These are phyloP conservation scores for Anoura caudifer DNA, from an alignment of 2,113 vertebrate genomes.

Conservation along the genomic window DNA sequence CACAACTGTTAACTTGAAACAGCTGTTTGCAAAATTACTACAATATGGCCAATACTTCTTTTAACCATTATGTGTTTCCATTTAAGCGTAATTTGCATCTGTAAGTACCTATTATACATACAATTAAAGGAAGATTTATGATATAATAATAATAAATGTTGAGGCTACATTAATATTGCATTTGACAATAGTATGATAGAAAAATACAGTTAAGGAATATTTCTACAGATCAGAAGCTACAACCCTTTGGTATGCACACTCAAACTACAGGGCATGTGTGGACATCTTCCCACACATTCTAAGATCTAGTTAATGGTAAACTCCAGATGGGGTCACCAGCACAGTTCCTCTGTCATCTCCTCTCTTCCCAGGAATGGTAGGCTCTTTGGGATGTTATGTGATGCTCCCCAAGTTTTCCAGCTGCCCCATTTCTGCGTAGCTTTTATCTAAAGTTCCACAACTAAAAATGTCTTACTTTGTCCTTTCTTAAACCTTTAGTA, in stretches of 20 bases:
- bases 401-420: neutral
- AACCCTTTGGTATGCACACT: neutral
- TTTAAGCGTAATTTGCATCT: slow-evolving; percentile 67
- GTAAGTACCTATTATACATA: slow-evolving; percentile 63
- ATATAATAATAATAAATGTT: slow-evolving; percentile 60
- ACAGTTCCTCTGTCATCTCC: neutral
- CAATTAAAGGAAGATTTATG: slow-evolving; percentile 63
- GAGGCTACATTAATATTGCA: slow-evolving; percentile 42
- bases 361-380: neutral
- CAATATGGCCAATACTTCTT: slow-evolving; percentile 62
- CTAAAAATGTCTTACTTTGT: neutral
- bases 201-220: slow-evolving; percentile 7
- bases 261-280: neutral
- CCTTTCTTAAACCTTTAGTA: neutral
- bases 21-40: slow-evolving; percentile 67
- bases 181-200: slow-evolving; percentile 22
- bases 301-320: neutral
- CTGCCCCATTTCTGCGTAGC: neutral
- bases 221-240: neutral
- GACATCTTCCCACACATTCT: neutral
- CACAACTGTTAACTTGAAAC: slow-evolving; percentile 68
- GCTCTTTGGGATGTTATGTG: neutral
- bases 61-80: slow-evolving; percentile 53
- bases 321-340: neutral
- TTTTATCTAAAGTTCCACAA: neutral